Evolutionary conservation across 2,888 invertebrate species (phyloP), one percentile per base, ranked within the genome.

Genomic region (Calameuta idolon): DNA sequence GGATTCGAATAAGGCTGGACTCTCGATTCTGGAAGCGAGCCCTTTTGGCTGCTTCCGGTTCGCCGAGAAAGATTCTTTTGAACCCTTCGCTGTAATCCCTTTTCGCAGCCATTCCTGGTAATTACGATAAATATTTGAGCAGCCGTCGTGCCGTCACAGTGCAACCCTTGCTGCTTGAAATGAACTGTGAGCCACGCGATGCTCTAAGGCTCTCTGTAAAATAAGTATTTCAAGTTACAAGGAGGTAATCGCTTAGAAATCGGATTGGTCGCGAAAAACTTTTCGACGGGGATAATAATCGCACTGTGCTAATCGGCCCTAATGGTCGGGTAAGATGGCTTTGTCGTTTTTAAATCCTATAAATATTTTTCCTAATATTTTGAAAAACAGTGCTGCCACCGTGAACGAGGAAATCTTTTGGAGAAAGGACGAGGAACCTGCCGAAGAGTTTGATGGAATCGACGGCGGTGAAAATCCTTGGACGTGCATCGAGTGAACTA

Each of bases 101-200:
- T 82, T 82, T 77, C 73, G 55, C 55, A 55, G 55, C 55, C 55
- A 55, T 55, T 55, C 55, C 55, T 80, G 87, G 88, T 89, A 90
- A 91, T 91, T 91, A 89, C 87, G 88, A 90, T 89, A 90, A 91
- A 91, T 91, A 91, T 91, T 91, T 91, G 87, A 83, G 89, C 91
- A 90, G 91, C 91, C 90, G 91, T 81, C 85, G 83, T 87, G 83
- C 86, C 90, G 90, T 90, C 90, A 23, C 55, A 9, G 55, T 55
- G 55, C 55, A 55, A 23, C 55, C 55, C 55, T 55, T 55, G 55
- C 55, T 55, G 55, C 23, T 55, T 55, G 9, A 55, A 55, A 55
- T 55, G 55, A 23, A 23, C 55, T 9, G 55, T 81, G 87, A 87
- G 87, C 86, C 89, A 88, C 89, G 89, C 88, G 89, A 87, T 55